A percentile compares a stretch with the other conserved stretches of the same genome.
Evolutionary conservation across 2,888 invertebrate species (phyloP).

Genomic region (Lamellibrachia columna): DNA sequence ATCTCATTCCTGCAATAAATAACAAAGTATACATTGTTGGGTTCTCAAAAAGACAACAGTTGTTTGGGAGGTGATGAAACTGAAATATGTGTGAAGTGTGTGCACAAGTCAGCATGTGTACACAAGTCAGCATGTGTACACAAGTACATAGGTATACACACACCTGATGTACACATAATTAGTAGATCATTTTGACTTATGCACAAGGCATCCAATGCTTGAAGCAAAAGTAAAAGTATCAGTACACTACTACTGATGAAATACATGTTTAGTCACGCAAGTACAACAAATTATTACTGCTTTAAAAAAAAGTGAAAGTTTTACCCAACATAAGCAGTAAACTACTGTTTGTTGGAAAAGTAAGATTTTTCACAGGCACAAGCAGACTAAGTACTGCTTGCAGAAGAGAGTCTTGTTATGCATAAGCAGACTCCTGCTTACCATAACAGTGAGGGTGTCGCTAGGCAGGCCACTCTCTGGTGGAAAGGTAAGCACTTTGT

Average conservation of each 20-base stretch:
- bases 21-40: too few species aligned
- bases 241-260: not conserved
- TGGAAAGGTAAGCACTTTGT: not conserved
- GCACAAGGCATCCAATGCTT: constrained; percentile 10
- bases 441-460: not conserved
- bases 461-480: not conserved
- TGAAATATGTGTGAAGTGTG: not conserved
- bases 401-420: not conserved
- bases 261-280: not conserved
- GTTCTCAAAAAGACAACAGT: too few species aligned
- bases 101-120: not conserved
- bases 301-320: not conserved
- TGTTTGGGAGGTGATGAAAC: not conserved
- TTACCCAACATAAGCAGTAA: not conserved
- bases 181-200: constrained; percentile 10
- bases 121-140: constrained; percentile 13
- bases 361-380: not conserved
- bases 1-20: too few species aligned
- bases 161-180: not conserved
- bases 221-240: constrained; percentile 5
- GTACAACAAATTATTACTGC: not conserved
- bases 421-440: not conserved
- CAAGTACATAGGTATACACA: constrained; percentile 9
- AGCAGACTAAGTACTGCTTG: not conserved
- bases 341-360: not conserved